A percentile compares a stretch with the other conserved stretches of the same genome.
Evolutionary conservation across 2,113 vertebrate genomes (phyloP).

Genomic region (Pollachius pollachius): DNA sequence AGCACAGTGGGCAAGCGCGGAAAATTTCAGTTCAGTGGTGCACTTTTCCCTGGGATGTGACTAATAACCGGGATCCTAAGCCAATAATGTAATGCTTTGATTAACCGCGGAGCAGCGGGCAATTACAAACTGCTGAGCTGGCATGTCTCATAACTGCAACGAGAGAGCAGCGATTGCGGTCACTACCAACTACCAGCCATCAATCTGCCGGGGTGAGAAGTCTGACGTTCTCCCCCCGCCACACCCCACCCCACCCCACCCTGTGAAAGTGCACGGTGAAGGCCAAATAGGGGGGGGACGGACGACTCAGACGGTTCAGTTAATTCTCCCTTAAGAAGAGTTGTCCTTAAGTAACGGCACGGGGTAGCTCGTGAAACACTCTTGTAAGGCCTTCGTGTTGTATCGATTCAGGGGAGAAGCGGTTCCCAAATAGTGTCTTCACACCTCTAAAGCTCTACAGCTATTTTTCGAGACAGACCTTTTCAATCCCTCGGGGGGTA

Average conservation of each 20-base stretch:
- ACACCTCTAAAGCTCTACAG: too few species aligned
- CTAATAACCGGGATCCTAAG: constrained; percentile 71
- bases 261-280: constrained; percentile 21
- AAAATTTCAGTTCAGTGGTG: not conserved
- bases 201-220: constrained; percentile 61
- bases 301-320: constrained; percentile 52
- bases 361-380: constrained; percentile 5
- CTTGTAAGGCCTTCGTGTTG: constrained; percentile 31
- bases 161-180: constrained; percentile 59
- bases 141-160: constrained; percentile 66
- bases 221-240: not conserved
- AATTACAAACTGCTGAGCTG: constrained; percentile 75
- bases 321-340: constrained; percentile 54
- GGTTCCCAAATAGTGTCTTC: constrained; percentile 10
- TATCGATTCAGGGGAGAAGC: constrained; percentile 34
- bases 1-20: not conserved
- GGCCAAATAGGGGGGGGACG: constrained; percentile 49
- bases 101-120: constrained; percentile 64
- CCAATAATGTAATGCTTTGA: constrained; percentile 72
- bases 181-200: constrained; percentile 56
- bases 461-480: too few species aligned
- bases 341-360: not conserved
- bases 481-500: too few species aligned
- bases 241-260: not conserved
- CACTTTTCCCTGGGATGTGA: constrained; percentile 39